Base-by-base conservation (phyloP, 2,113 vertebrate genomes). In the Anoplopoma fimbria region DNA sequence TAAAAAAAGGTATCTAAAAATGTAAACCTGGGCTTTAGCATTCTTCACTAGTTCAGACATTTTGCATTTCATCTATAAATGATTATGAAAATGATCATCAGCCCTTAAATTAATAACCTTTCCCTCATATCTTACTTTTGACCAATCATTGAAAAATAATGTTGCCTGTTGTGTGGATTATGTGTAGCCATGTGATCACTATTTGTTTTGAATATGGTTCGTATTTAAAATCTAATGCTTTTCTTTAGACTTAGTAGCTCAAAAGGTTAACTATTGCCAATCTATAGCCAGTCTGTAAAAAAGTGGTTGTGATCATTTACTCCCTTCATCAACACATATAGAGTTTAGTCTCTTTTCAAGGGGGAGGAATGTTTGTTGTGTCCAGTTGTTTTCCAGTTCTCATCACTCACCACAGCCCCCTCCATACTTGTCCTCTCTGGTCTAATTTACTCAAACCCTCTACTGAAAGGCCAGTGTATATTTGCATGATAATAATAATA, bases 321-420 rank as follows among this genome's bases (percentile, higher is more conserved):
- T 89, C 58, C 79, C 80, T 76, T 87, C 68, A 75, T 77, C 61
- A 36, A 76, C 91, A 92, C 83, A 91, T 93, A 92, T 94, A 92
- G 88, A 83, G 69, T 64, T 38, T 47, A 77, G 88, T 57, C 87
- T 88, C 78, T 91, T 92, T 79, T 86, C 51, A 57, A 81, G 81
- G 80, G 86, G 80, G 86, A 86, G 91, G 83, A 83, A 61, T 86
- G 87, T 91, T 93, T 89, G 69, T 94, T 93, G 89, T 93, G 94
- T 94, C 92, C 75, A 88, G 69, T 94, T 93, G 89, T 93, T 94
- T 94, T 93, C 75, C 90, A 90, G 84, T 89, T 87, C 85, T 85
- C 81, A 72, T 85, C 84, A 69, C 77, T 89, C 89, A 80, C 75
- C 69, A 15, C 84, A 63, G 69, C 83, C 65, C 82, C 85, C 69